Evolutionary conservation across 92 coral and sea anemone species (phyloP).

Genomic region (Palythoa caribaeorum): DNA sequence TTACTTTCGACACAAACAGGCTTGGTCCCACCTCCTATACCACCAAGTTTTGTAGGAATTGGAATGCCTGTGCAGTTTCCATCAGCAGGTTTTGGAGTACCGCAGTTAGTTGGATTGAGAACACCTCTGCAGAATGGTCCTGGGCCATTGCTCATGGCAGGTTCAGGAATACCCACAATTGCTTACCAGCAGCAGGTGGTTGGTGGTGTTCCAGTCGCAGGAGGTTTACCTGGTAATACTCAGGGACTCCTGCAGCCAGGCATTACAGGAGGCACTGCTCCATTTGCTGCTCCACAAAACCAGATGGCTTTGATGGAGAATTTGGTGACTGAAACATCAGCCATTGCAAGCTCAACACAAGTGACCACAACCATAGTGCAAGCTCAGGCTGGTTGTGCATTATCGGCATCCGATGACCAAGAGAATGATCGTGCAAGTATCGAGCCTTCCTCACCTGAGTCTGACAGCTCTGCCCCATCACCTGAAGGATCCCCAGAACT

Average conservation of each 20-base stretch:
- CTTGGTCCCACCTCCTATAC: slow-evolving; percentile 44
- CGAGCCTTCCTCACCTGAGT: slow-evolving; percentile 78
- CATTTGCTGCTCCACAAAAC: slow-evolving; percentile 12
- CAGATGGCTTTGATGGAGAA: slow-evolving; percentile 8
- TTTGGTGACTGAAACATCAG: slow-evolving; percentile 8
- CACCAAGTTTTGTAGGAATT: slow-evolving; percentile 32
- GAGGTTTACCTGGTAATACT: not conserved
- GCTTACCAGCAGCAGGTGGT: slow-evolving; percentile 40
- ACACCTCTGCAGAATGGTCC: slow-evolving; percentile 39
- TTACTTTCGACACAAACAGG: slow-evolving; percentile 17
- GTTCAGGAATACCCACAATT: slow-evolving; percentile 25
- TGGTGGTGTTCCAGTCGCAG: not conserved
- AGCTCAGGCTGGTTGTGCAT: slow-evolving; percentile 46
- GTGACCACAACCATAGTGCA: slow-evolving; percentile 52
- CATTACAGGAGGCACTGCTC: slow-evolving; percentile 12
- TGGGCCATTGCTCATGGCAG: slow-evolving; percentile 7
- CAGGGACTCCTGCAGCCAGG: slow-evolving; percentile 6
- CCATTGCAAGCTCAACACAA: slow-evolving; percentile 17
- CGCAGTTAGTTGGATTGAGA: slow-evolving; percentile 25
- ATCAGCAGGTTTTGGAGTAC: slow-evolving; percentile 35
- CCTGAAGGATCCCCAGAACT: slow-evolving; percentile 98
- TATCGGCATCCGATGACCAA: slow-evolving; percentile 44
- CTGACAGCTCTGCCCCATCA: slow-evolving; percentile 95
- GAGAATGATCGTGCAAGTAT: slow-evolving; percentile 50
- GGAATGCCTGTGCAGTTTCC: slow-evolving; percentile 48